phyloP scores from a whole-genome alignment of 2,888 invertebrate genomes.

The Charanyca ferruginea region DNA sequence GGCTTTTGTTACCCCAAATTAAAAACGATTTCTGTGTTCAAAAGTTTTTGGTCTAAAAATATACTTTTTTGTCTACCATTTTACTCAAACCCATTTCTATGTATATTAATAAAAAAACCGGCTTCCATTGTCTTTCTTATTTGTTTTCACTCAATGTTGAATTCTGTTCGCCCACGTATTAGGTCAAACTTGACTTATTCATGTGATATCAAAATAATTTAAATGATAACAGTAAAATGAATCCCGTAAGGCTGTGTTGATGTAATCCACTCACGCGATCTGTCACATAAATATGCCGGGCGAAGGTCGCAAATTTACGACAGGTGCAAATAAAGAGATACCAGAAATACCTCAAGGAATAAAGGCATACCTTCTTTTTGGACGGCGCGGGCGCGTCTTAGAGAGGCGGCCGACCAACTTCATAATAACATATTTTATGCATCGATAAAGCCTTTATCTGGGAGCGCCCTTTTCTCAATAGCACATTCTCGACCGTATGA shows the following conservation, averaged over 20 bases:
- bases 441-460: constrained; percentile 87
- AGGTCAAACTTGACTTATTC: constrained; percentile 29
- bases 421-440: constrained; percentile 88
- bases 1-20: neutral
- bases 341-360: constrained; percentile 78
- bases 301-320: constrained; percentile 77
- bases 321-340: constrained; percentile 83
- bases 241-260: constrained; percentile 53
- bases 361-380: constrained; percentile 76
- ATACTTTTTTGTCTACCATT: neutral
- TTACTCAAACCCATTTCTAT: constrained; percentile 6
- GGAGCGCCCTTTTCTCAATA: constrained; percentile 86
- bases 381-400: constrained; percentile 60
- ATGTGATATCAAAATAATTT: constrained; percentile 48
- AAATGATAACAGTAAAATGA: constrained; percentile 54
- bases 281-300: constrained; percentile 61
- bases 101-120: neutral
- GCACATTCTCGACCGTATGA: constrained; percentile 77
- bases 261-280: constrained; percentile 63
- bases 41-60: constrained; percentile 5
- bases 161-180: constrained; percentile 38
- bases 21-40: constrained; percentile 4
- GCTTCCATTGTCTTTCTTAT: constrained; percentile 35
- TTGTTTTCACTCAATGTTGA: constrained; percentile 64
- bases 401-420: constrained; percentile 78